Conservation (phyloP, 2,113 vertebrate genomes). For the Tretioscincus oriximinensis region DNA sequence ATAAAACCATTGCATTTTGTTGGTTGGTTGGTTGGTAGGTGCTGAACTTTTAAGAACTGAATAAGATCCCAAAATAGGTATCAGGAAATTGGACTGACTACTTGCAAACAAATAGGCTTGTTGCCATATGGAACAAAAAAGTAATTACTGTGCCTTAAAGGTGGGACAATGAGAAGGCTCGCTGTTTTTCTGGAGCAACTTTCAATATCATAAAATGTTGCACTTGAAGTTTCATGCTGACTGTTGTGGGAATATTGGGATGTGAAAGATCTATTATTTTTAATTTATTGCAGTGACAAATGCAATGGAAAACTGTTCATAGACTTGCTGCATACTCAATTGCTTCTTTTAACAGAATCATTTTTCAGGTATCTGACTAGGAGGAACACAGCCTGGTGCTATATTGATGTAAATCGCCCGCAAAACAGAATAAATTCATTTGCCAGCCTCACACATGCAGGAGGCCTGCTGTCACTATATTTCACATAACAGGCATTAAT, state of each 20-base stretch:
- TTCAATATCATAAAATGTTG: constrained; percentile 35
- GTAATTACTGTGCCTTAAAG: constrained; percentile 53
- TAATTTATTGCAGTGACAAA: constrained; percentile 57
- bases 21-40: neutral
- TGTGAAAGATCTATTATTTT: constrained; percentile 45
- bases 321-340: constrained; percentile 58
- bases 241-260: constrained; percentile 26
- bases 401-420: constrained; percentile 43
- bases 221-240: constrained; percentile 40
- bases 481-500: constrained; percentile 34
- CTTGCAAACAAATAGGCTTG: constrained; percentile 16
- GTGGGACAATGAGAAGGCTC: constrained; percentile 39
- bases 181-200: constrained; percentile 42
- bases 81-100: constrained; percentile 41
- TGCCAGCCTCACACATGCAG: constrained; percentile 19
- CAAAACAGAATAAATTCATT: constrained; percentile 50
- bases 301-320: constrained; percentile 51
- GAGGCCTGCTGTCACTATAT: constrained; percentile 26
- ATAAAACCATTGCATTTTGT: neutral
- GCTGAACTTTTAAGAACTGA: neutral
- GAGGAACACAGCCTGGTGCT: constrained; percentile 34
- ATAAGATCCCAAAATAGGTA: constrained; percentile 45
- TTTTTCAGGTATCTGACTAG: constrained; percentile 62
- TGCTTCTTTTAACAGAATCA: constrained; percentile 59
- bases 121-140: constrained; percentile 56